Evolutionary conservation across 1,140 invertebrate genomes (phyloP).

Genomic region (Drosophila teissieri): DNA sequence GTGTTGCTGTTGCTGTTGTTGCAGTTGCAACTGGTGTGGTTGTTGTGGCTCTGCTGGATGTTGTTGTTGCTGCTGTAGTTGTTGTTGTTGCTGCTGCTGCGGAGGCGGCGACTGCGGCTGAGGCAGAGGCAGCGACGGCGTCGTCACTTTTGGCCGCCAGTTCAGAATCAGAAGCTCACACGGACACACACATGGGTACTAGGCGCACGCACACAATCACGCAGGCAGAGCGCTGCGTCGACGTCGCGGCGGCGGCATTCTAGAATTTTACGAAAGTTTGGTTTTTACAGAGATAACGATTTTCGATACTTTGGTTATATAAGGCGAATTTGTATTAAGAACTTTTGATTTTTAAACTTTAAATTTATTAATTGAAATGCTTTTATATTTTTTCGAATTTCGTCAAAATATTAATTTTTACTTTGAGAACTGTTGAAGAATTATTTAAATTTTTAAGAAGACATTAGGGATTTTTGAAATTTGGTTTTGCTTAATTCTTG

Average conservation of each 20-base stretch:
- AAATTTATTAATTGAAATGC: no score
- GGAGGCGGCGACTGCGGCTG: constrained; percentile 50
- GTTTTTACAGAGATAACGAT: not conserved
- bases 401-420: no score
- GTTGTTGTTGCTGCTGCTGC: constrained; percentile 24
- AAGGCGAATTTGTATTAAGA: no score
- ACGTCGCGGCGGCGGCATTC: constrained; percentile 66
- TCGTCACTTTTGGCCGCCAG: constrained; percentile 80
- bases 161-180: constrained; percentile 68
- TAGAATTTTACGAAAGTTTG: constrained; percentile 42
- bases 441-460: no score
- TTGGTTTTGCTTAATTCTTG: no score
- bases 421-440: no score
- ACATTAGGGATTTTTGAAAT: no score
- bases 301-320: no score
- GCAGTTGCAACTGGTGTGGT: constrained; percentile 27
- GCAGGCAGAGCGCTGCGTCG: constrained; percentile 66
- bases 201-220: constrained; percentile 49
- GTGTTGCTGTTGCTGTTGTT: constrained; percentile 28
- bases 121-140: constrained; percentile 60
- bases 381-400: not conserved
- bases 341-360: no score
- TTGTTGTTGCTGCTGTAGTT: constrained; percentile 16
- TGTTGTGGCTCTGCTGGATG: constrained; percentile 34
- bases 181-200: constrained; percentile 28